phyloP scores from a whole-genome alignment of 2,113 vertebrate genomes.

The Pelusios castaneus region DNA sequence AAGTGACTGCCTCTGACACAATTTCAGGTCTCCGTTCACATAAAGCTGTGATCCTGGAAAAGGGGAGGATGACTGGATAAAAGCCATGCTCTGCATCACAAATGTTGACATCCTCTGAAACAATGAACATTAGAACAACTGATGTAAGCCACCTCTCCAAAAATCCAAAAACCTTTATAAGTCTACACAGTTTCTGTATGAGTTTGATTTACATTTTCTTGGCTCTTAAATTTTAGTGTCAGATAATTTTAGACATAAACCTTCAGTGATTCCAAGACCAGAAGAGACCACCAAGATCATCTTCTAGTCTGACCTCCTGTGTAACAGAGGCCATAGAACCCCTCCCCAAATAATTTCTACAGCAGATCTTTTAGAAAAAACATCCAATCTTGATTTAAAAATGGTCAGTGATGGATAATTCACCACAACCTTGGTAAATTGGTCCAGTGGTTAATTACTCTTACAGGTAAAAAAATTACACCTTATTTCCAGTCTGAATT shows the following conservation, averaged over 20 bases:
- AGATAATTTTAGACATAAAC: neutral
- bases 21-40: constrained; percentile 87
- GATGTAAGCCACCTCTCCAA: neutral
- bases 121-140: neutral
- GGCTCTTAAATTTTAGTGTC: neutral
- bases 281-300: neutral
- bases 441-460: too few relatives aligned
- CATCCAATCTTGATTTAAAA: too few relatives aligned
- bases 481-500: too few relatives aligned
- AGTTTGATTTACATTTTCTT: neutral
- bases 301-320: too few relatives aligned
- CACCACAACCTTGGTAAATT: too few relatives aligned
- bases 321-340: too few relatives aligned
- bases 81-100: constrained; percentile 94
- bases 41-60: constrained; percentile 87
- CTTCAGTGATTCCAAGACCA: neutral
- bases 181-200: neutral
- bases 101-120: constrained; percentile 92
- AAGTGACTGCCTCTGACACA: constrained; percentile 89
- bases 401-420: too few relatives aligned
- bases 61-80: constrained; percentile 86
- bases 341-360: too few relatives aligned
- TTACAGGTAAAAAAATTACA: too few relatives aligned
- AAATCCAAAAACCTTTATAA: neutral
- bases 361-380: too few relatives aligned